Evolutionary conservation across 2,113 vertebrate genomes (phyloP), one percentile per base, ranked within the genome.

Genomic region (Myrmophylax atrothorax): DNA sequence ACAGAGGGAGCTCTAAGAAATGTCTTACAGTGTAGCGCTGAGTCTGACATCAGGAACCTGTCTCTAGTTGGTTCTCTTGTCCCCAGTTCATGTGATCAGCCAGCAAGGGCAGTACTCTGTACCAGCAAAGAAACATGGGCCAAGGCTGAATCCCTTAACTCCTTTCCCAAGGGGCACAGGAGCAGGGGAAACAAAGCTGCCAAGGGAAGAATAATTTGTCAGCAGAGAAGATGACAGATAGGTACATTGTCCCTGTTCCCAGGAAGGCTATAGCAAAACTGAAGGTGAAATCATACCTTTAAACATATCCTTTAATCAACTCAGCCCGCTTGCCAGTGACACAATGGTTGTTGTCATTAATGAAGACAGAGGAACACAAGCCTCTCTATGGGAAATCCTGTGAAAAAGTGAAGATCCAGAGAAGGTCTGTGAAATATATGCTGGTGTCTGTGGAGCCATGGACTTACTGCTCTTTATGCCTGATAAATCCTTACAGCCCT

Each of bases 381-480:
- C 14, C 46, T 73, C 44, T 29, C 18, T 10, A 3, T 8, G 11
- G 63, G 53, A 55, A 20, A 58, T 6, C 4, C 33, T 0, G 0
- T 33, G 68, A 77, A 72, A 68, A 72, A 68, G 13, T 64, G 24
- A 78, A 85, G 59, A 47, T 58, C 42, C 70, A 55, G n/a, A 62
- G 44, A n/a, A 89, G 31, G 25, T 63, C 74, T 82, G 6, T 47
- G 44, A 46, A 68, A 10, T 55, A 18, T 28, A 13, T 24, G 1
- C 37, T 87, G 46, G 11, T 76, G 49, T 18, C 63, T 31, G 16
- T 42, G 47, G 38, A 62, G 44, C 29, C 60, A 44, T 0, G 28
- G 14, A 24, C 25, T 73, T 63, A 37, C 12, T 80, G 9, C 14
- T 58, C 6, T 67, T 59, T 37, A 40, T 47, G 23, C 29, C 42